These are phyloP conservation scores for Rhagonycha fulva DNA, from an alignment of 2,888 invertebrate species.

Conservation along the genomic window DNA sequence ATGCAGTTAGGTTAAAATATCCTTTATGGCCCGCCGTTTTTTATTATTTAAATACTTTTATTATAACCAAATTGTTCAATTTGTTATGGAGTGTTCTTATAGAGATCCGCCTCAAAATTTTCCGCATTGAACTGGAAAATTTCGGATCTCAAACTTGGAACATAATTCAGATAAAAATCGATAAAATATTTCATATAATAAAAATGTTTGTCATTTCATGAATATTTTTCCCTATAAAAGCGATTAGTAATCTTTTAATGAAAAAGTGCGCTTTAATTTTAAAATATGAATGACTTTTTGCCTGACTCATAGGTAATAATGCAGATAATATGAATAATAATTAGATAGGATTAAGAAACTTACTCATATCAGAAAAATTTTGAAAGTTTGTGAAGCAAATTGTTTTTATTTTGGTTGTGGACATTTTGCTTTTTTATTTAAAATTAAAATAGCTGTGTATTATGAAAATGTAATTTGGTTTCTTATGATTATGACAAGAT, in stretches of 20 bases:
- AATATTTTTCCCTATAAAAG: background rate
- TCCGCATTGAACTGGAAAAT: too few species aligned
- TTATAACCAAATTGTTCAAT: too few species aligned
- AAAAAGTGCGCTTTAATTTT: background rate
- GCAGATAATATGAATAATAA: background rate
- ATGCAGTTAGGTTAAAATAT: too few species aligned
- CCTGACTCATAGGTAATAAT: background rate
- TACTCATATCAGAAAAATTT: background rate
- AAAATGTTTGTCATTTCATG: background rate
- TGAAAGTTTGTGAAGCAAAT: background rate
- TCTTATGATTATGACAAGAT: background rate
- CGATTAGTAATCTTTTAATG: background rate
- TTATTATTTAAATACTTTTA: too few species aligned
- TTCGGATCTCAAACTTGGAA: background rate
- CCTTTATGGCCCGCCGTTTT: too few species aligned
- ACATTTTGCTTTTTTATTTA: background rate
- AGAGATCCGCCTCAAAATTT: too few species aligned
- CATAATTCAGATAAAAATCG: background rate
- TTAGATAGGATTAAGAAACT: background rate
- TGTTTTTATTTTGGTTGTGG: background rate
- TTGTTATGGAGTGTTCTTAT: too few species aligned
- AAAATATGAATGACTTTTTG: background rate
- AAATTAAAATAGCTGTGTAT: background rate
- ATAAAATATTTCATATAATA: background rate
- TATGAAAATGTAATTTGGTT: background rate